These are phyloP conservation scores for Papilio gigon DNA, from an alignment of 2,888 invertebrate species.

Conservation along the genomic window DNA sequence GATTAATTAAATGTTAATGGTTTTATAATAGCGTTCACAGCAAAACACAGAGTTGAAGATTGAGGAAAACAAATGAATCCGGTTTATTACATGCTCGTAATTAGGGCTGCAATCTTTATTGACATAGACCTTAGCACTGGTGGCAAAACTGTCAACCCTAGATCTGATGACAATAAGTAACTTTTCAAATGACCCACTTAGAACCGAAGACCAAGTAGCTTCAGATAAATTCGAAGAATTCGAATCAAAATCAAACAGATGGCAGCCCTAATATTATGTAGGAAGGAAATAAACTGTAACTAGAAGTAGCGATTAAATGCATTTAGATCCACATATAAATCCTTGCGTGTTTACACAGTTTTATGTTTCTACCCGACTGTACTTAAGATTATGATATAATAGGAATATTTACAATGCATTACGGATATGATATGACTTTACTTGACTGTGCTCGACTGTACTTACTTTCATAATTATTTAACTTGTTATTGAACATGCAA, in stretches of 20 bases:
- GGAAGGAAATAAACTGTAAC: constrained; percentile 22
- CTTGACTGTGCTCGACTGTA: not conserved
- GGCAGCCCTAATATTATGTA: not conserved
- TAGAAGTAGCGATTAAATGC: not conserved
- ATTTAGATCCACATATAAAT: constrained; percentile 10
- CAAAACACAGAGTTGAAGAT: constrained; percentile 49
- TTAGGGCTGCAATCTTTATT: not conserved
- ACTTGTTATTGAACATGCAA: no score
- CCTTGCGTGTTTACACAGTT: not conserved
- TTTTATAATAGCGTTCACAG: constrained; percentile 58
- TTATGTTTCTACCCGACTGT: not conserved
- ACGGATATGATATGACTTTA: not conserved
- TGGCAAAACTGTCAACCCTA: not conserved
- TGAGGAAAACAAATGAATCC: constrained; percentile 56
- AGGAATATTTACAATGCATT: constrained; percentile 1
- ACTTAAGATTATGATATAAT: not conserved
- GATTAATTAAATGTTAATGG: constrained; percentile 64
- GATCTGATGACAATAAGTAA: not conserved
- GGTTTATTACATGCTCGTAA: constrained; percentile 9
- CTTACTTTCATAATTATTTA: not conserved
- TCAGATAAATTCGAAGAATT: not conserved
- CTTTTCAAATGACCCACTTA: not conserved
- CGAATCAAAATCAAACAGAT: not conserved
- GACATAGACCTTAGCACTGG: not conserved
- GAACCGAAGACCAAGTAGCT: not conserved